Evolutionary conservation across 2,797 vertebrate species (phyloP), one percentile per base, ranked within the genome.

Genomic region (Arremon brunneinucha): DNA sequence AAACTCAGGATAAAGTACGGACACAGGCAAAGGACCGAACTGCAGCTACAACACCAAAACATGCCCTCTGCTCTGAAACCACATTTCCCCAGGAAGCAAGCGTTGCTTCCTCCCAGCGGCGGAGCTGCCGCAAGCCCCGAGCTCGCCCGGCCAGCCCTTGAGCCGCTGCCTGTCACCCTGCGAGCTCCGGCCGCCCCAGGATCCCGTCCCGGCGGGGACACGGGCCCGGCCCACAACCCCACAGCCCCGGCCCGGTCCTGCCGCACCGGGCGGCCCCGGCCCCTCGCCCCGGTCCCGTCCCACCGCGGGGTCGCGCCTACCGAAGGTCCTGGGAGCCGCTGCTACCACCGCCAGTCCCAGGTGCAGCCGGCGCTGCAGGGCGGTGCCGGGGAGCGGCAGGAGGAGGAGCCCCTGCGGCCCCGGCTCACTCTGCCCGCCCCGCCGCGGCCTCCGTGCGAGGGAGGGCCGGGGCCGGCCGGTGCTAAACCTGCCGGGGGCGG

Each of bases 231-330:
- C 52, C 64, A 1, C 28, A 15, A 35, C 24, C 28, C 35, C 50
- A 9, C 19, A 19, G 12, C 6, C 52, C 52, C 32, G 49, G 49
- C 47, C 34, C 34, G 20, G 43, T 20, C 34, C 22, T 16, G 11
- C 32, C 34, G 7, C 44, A 14, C 10, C 5, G 12, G 5, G 2
- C 0, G 14, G 8, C 60, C 12, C 50, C 3, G 26, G 3, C 23
- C 64, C 20, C 49, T 2, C 26, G 4, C 1, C 8, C 43, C 32
- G 7, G 10, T 17, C 21, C 37, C 15, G 8, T 19, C 30, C 39
- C 21, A 21, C 7, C n/a, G 2, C n/a, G 14, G 8, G 34, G 22
- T 37, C 24, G 27, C 32, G 22, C 90, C 34, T 89, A 94, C 90
- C 93, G 9, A 23, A 5, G 14, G 13, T 67, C 26, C 70, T 0